These are phyloP conservation scores for Drosophila imparisetae DNA, from an alignment of 2,888 invertebrate species.

Conservation along the genomic window DNA sequence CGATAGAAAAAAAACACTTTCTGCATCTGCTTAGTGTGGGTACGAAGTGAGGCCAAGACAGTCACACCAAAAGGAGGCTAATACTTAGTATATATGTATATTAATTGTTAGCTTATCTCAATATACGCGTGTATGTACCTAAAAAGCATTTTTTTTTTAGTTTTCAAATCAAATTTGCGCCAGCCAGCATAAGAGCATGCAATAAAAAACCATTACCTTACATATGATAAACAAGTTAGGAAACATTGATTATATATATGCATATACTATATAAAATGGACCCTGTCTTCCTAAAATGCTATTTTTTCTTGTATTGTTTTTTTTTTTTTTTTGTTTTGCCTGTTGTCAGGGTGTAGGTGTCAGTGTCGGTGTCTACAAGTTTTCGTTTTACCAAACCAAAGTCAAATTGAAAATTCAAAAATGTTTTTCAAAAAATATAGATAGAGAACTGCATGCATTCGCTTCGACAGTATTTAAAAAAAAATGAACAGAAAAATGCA, in stretches of 20 bases:
- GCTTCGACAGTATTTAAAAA: constrained; percentile 25
- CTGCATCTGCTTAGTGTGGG: constrained; percentile 33
- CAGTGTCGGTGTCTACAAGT: constrained; percentile 54
- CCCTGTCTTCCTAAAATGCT: constrained; percentile 23
- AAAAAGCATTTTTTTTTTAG: constrained; percentile 55
- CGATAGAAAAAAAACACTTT: constrained; percentile 2
- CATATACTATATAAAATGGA: constrained; percentile 7
- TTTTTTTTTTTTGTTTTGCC: constrained; percentile 5
- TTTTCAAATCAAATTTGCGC: constrained; percentile 75
- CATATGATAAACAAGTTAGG: constrained; percentile 13
- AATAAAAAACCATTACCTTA: constrained; percentile 53
- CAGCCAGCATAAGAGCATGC: constrained; percentile 84
- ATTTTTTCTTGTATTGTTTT: neutral
- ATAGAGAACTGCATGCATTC: constrained; percentile 63
- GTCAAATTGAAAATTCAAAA: constrained; percentile 46
- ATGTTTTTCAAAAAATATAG: constrained; percentile 25
- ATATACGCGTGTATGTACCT: constrained; percentile 28
- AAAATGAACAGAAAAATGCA: constrained; percentile 22
- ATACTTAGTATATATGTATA: constrained; percentile 14
- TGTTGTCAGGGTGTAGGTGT: constrained; percentile 28
- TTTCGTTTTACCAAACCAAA: constrained; percentile 50
- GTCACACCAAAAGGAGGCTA: constrained; percentile 55
- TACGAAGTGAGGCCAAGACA: constrained; percentile 50
- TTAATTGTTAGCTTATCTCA: constrained; percentile 20
- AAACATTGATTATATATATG: constrained; percentile 28